Conservation (phyloP, 2,888 invertebrate species). For the Lydus trimaculatus region DNA sequence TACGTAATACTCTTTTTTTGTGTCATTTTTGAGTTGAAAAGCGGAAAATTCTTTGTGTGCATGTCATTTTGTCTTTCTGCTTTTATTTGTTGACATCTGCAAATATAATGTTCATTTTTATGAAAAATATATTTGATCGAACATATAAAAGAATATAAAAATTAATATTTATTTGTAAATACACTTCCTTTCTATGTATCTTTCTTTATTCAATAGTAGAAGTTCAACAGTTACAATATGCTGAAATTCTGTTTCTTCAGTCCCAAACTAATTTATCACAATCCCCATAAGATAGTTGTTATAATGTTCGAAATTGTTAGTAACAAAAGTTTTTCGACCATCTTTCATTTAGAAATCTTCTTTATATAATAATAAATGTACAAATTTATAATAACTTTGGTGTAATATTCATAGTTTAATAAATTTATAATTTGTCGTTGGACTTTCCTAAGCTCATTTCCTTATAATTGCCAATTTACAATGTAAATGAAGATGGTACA, state of each 20-base stretch:
- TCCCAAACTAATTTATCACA: slow-evolving; percentile 9
- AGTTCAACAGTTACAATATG: not conserved
- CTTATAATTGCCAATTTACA: slow-evolving; percentile 40
- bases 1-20: too few relatives aligned
- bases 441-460: slow-evolving; percentile 36
- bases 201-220: not conserved
- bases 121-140: not conserved
- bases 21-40: too few relatives aligned
- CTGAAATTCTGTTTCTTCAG: not conserved
- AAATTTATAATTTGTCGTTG: slow-evolving; percentile 51
- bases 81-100: too few relatives aligned
- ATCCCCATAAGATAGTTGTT: not conserved
- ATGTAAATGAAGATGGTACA: not conserved
- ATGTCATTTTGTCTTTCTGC: too few relatives aligned
- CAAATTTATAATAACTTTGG: slow-evolving; percentile 11
- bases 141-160: not conserved
- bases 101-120: not conserved
- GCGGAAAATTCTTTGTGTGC: not conserved
- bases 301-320: not conserved
- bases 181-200: not conserved
- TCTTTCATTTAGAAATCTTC: slow-evolving; percentile 7
- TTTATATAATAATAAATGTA: not conserved
- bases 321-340: not conserved
- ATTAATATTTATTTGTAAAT: not conserved
- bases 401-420: slow-evolving; percentile 50